phyloP scores from a whole-genome alignment of 2,797 vertebrate genomes.

The Tokudaia muenninki region DNA sequence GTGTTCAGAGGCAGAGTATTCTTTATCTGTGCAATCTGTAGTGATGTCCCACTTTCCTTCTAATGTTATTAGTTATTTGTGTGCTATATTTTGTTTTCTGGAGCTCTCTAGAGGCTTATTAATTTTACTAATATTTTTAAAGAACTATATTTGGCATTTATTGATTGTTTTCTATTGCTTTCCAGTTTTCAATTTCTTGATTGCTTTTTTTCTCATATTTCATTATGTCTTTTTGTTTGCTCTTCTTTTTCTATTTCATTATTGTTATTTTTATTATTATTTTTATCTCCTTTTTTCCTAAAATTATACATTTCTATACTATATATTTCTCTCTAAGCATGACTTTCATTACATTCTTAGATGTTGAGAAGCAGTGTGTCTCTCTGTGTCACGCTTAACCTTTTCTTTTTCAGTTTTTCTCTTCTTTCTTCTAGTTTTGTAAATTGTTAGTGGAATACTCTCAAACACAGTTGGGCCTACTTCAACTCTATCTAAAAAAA shows the following conservation, averaged over 20 bases:
- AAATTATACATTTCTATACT: background rate
- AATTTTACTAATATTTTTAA: background rate
- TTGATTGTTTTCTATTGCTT: background rate
- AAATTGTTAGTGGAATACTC: background rate
- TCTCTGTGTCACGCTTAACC: background rate
- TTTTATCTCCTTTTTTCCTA: background rate
- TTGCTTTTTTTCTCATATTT: background rate
- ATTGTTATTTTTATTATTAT: background rate
- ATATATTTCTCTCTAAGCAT: background rate
- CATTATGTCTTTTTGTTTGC: background rate
- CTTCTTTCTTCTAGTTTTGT: background rate
- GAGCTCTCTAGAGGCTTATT: background rate
- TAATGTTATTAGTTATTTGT: background rate
- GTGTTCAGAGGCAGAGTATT: background rate
- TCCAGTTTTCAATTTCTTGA: background rate
- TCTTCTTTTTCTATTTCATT: background rate
- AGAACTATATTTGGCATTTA: background rate
- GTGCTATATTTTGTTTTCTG: background rate
- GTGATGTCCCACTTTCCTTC: background rate
- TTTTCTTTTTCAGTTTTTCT: background rate
- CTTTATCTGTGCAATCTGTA: background rate
- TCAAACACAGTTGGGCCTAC: background rate
- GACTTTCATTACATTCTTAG: background rate
- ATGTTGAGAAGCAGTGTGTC: background rate
- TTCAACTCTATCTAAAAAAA: background rate